Base-by-base conservation (phyloP, 2,113 vertebrate genomes). In the Carollia perspicillata region DNA sequence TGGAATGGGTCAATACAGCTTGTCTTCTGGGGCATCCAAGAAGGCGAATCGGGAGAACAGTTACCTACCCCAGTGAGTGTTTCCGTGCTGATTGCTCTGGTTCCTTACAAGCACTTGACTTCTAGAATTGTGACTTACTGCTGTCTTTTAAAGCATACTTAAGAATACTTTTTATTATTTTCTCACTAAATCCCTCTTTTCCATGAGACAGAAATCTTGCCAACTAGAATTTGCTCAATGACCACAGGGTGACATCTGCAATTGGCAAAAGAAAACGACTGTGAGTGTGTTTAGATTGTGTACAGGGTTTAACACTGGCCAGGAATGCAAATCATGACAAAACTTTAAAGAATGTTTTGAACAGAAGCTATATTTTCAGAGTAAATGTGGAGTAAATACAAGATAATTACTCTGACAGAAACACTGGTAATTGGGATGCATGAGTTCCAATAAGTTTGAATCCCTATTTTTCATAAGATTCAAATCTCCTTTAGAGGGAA, bases 371-470 rank as follows among this genome's bases (percentile, higher is more conserved):
- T 72, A 72, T n/a, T 81, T 95, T 91, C 47, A 53, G 18, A 79
- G 53, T 75, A 88, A 74, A 47, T n/a, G 11, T 40, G 93, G 16
- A 81, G 68, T 63, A 86, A 87, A 87, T 71, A 80, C 20, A 58
- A 79, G 30, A 47, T 77, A 93, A 94, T 72, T 88, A 49, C 30
- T 93, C 78, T 94, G 85, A 65, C 47, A 93, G 74, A 95, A 83
- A 40, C 20, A 87, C 16, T 18, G 40, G 9, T 74, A 78, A 90
- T n/a, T 88, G 10, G 23, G 85, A 94, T 20, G 16, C 28, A 74
- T 55, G 40, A 68, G 6, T 90, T 60, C 49, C 92, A 58, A 14
- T 86, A 68, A 49, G n/a, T 90, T 42, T 44, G 44, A 75, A 53
- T 89, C 26, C 35, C 0, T 88, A 40, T 92, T 93, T 97, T 95